Evolutionary conservation across 2,113 vertebrate species (phyloP).

Genomic region (Penelope pileata): DNA sequence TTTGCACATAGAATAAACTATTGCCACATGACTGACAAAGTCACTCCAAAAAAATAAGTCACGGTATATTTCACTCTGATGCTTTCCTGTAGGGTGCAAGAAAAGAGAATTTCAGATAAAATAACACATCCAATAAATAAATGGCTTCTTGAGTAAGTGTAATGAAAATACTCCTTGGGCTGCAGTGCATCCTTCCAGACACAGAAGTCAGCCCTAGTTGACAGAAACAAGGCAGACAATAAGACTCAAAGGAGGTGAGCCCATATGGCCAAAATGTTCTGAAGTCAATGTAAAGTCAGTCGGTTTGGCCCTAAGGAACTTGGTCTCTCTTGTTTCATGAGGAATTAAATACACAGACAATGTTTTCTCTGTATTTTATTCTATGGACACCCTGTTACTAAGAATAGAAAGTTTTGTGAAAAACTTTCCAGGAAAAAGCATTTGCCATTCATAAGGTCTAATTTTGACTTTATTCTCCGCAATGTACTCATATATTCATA

Average conservation of each 20-base stretch:
- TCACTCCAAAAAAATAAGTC: constrained; percentile 24
- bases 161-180: neutral
- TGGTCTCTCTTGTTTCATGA: neutral
- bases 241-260: neutral
- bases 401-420: neutral
- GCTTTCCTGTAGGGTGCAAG: neutral
- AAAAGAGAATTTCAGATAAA: neutral
- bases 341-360: neutral
- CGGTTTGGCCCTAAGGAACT: neutral
- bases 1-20: neutral
- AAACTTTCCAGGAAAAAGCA: neutral
- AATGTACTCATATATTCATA: neutral
- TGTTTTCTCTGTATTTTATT: neutral
- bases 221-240: neutral
- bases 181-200: neutral
- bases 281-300: neutral
- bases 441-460: neutral
- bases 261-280: neutral
- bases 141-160: neutral
- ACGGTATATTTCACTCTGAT: neutral
- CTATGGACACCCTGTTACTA: neutral
- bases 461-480: neutral
- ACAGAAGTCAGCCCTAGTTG: neutral
- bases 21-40: neutral
- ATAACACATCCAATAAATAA: neutral